Conservation (phyloP, 2,888 invertebrate genomes). For the Chromoteleia sp. region DNA sequence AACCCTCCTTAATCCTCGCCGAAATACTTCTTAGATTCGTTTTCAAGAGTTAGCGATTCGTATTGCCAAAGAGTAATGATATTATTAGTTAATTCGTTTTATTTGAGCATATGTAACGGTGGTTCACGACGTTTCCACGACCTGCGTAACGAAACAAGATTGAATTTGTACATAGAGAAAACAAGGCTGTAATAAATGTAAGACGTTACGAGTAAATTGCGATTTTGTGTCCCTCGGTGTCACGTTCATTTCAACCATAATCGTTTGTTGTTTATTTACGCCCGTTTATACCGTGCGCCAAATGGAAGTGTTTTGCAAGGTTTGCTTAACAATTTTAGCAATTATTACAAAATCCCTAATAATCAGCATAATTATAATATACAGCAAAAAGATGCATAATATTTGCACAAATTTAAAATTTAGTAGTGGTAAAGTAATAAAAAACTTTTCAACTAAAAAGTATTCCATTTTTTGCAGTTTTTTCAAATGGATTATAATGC, state of each 20-base stretch:
- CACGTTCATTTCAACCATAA: constrained; percentile 31
- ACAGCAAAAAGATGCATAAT: background rate
- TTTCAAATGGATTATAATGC: too few relatives aligned
- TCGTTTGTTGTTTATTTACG: constrained; percentile 36
- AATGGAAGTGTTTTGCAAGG: constrained; percentile 15
- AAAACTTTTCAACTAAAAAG: too few relatives aligned
- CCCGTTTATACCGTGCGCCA: constrained; percentile 9
- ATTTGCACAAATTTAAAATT: constrained; percentile 10
- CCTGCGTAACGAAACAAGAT: constrained; percentile 49
- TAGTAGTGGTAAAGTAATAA: too few relatives aligned
- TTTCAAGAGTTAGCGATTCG: background rate
- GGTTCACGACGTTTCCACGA: constrained; percentile 43
- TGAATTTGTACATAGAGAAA: constrained; percentile 70
- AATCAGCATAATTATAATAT: too few relatives aligned
- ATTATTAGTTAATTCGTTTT: constrained; percentile 19
- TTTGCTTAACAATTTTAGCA: constrained; percentile 5
- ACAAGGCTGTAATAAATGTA: constrained; percentile 70
- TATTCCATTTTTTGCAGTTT: too few relatives aligned
- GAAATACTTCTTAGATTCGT: constrained; percentile 14
- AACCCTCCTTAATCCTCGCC: constrained; percentile 11
- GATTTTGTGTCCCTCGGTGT: constrained; percentile 52
- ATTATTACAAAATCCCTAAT: too few relatives aligned
- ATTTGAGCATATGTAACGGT: background rate
- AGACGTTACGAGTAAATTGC: constrained; percentile 57
- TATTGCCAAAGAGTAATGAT: constrained; percentile 21